Percentiles rank a stretch among this genome's conserved stretches.
Conservation (phyloP, 1,140 invertebrate genomes). For the Neotoxoptera formosana region DNA sequence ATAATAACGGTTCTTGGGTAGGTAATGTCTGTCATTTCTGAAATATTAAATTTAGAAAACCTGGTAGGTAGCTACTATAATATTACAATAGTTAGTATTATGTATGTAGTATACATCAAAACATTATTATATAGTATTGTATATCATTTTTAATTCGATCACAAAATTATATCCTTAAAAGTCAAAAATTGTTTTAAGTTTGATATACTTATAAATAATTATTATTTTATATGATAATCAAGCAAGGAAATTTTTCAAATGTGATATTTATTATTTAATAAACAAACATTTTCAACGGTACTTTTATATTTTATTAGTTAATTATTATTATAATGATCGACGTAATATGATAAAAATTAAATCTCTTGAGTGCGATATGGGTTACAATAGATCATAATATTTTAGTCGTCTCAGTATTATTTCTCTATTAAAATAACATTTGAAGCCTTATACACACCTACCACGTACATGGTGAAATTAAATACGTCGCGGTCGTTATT, state of each 20-base stretch:
- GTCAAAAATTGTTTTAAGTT: background rate
- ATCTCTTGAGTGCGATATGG: background rate
- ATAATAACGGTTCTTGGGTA: background rate
- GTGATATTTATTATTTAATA: background rate
- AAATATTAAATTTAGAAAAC: background rate
- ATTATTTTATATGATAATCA: background rate
- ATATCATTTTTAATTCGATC: background rate
- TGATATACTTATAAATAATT: background rate
- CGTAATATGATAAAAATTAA: background rate
- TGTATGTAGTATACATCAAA: background rate
- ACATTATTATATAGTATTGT: background rate
- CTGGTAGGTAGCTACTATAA: too few relatives aligned
- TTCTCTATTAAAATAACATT: background rate
- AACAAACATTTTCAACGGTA: background rate
- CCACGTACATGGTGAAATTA: conserved; percentile 3
- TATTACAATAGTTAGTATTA: background rate
- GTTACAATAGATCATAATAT: background rate
- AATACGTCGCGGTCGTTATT: background rate
- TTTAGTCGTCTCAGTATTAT: background rate
- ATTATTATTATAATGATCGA: background rate
- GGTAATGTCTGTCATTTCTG: background rate
- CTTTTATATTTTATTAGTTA: background rate
- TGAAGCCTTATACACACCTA: background rate
- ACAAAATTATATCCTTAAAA: background rate
- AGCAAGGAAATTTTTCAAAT: background rate